These are phyloP conservation scores for Pantherophis guttatus DNA, from an alignment of 2,113 vertebrate species.

Conservation along the genomic window DNA sequence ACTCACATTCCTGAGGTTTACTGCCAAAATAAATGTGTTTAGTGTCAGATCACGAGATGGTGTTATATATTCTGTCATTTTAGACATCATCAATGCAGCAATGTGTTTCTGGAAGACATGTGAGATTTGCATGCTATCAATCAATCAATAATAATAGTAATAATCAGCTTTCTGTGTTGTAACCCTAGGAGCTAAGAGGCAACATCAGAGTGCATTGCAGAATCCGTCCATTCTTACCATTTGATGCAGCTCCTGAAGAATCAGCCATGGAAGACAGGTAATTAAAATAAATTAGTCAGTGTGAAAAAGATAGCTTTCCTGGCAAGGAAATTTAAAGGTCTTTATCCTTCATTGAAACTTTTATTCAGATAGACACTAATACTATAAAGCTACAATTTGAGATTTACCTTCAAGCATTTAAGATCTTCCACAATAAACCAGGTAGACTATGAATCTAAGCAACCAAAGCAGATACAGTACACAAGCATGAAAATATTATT, in stretches of 20 bases:
- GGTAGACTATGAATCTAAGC: neutral
- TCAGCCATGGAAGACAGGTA: slow-evolving; percentile 24
- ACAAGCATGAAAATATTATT: neutral
- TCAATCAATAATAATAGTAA: slow-evolving; percentile 5
- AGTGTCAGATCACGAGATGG: neutral
- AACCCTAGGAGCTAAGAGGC: slow-evolving; percentile 62
- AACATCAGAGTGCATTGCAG: slow-evolving; percentile 66
- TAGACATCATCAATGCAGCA: neutral
- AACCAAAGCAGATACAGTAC: neutral
- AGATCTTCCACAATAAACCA: neutral
- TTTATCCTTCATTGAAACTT: neutral
- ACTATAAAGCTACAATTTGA: neutral
- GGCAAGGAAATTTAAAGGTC: neutral
- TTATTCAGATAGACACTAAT: neutral
- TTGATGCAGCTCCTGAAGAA: slow-evolving; percentile 24
- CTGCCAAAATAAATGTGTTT: neutral
- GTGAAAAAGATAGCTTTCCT: neutral
- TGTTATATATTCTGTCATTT: neutral
- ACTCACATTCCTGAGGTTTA: neutral
- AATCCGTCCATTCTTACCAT: slow-evolving; percentile 57
- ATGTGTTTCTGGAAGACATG: neutral
- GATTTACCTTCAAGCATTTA: neutral
- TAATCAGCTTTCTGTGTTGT: slow-evolving; percentile 17
- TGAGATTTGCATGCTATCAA: neutral
- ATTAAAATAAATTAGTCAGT: neutral